Evolutionary conservation across 1,140 invertebrate genomes (phyloP).

Genomic region (Eurosta solidaginis): DNA sequence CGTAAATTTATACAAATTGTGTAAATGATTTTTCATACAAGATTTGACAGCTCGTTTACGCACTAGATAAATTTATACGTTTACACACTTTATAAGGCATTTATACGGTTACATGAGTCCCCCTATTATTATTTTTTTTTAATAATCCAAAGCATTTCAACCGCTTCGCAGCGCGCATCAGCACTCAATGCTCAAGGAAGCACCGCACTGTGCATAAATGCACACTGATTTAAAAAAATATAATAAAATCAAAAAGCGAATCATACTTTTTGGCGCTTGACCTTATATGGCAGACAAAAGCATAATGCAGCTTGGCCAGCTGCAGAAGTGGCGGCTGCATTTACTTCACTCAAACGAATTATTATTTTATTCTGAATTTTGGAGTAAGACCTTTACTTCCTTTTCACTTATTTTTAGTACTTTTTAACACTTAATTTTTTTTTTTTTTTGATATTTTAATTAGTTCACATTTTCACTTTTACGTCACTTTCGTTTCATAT

Average conservation of each 20-base stretch:
- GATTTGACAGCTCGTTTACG: too few relatives aligned
- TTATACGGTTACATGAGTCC: too few relatives aligned
- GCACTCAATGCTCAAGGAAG: background rate
- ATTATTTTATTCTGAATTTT: background rate
- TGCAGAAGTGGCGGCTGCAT: background rate
- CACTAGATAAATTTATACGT: too few relatives aligned
- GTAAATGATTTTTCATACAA: too few relatives aligned
- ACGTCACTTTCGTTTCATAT: background rate
- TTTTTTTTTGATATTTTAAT: background rate
- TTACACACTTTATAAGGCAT: too few relatives aligned
- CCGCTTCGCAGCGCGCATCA: background rate
- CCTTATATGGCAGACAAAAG: background rate
- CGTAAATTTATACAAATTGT: too few relatives aligned
- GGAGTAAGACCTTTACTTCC: background rate
- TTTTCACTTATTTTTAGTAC: background rate
- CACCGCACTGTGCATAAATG: background rate
- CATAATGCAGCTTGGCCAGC: background rate
- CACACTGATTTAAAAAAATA: background rate
- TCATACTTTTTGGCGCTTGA: background rate
- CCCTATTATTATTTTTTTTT: background rate
- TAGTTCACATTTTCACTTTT: background rate
- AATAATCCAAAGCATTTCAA: slow-evolving; percentile 12
- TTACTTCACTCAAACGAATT: background rate
- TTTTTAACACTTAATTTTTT: background rate
- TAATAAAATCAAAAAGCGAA: background rate